These are phyloP conservation scores for Leptobrachium ailaonicum DNA, from an alignment of 2,113 vertebrate species.

Conservation along the genomic window DNA sequence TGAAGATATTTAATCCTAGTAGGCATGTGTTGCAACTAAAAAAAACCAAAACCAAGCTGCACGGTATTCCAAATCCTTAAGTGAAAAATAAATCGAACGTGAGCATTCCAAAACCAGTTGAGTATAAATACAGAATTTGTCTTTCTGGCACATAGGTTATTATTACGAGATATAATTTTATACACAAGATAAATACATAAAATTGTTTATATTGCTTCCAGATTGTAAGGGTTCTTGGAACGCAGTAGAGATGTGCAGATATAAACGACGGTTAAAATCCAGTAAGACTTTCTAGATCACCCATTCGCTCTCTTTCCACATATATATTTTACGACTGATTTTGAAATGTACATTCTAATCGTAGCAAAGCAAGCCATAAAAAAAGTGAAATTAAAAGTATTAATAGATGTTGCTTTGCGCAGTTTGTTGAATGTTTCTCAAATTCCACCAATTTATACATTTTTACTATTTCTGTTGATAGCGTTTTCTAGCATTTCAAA, in stretches of 20 bases:
- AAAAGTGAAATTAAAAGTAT: too few species aligned
- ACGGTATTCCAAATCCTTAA: not conserved
- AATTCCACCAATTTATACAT: too few species aligned
- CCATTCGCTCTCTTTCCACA: too few species aligned
- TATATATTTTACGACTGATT: too few species aligned
- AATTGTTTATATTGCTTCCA: not conserved
- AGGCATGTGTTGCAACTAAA: not conserved
- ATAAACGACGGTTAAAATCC: too few species aligned
- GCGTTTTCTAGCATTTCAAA: too few species aligned
- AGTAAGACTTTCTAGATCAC: too few species aligned
- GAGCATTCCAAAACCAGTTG: not conserved
- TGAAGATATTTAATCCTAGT: constrained; percentile 18
- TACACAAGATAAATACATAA: not conserved
- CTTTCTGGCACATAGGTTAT: not conserved
- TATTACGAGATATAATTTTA: not conserved
- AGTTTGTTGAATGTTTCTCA: too few species aligned
- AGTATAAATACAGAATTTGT: not conserved
- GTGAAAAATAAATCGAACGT: not conserved
- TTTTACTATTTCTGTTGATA: too few species aligned
- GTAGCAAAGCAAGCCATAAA: too few species aligned
- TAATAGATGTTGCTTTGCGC: too few species aligned
- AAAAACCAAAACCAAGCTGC: not conserved
- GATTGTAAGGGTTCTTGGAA: not conserved
- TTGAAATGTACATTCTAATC: too few species aligned
- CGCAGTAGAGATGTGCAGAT: not conserved